A percentile compares a stretch with the other conserved stretches of the same genome.
These are phyloP conservation scores for Emys orbicularis DNA, from an alignment of 2,797 vertebrate species.

Conservation along the genomic window DNA sequence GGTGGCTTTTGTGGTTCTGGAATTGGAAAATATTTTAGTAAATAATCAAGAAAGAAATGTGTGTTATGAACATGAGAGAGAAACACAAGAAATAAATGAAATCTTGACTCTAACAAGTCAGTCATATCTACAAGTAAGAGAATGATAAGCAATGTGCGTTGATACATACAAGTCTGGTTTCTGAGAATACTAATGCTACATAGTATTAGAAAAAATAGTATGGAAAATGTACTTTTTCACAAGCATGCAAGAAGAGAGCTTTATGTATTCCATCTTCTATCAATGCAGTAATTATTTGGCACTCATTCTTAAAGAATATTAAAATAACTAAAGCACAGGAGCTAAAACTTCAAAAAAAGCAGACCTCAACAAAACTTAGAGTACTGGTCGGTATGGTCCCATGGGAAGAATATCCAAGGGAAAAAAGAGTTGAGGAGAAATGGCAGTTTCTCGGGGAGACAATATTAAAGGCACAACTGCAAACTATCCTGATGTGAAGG, in stretches of 20 bases:
- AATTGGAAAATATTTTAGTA: slow-evolving; percentile 65
- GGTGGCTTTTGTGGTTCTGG: slow-evolving; percentile 93
- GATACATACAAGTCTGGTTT: background rate
- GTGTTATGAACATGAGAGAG: background rate
- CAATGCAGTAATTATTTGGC: background rate
- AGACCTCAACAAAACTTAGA: background rate
- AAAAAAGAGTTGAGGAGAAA: background rate
- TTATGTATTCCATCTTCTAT: background rate
- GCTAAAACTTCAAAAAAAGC: background rate
- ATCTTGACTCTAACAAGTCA: slow-evolving; percentile 2
- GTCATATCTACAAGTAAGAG: background rate
- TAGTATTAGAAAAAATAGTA: background rate
- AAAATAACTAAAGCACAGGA: slow-evolving; percentile 3
- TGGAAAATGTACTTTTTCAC: background rate
- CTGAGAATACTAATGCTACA: background rate
- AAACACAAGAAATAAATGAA: background rate
- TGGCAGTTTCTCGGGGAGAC: background rate
- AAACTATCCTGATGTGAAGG: background rate
- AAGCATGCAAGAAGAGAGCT: background rate
- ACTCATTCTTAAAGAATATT: background rate
- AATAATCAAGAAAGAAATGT: slow-evolving; percentile 28
- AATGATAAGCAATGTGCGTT: background rate
- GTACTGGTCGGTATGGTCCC: background rate
- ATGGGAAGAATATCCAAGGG: background rate
- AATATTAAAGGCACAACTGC: background rate